Evolutionary conservation across 2,888 invertebrate genomes (phyloP).

Genomic region (Tyria jacobaeae): DNA sequence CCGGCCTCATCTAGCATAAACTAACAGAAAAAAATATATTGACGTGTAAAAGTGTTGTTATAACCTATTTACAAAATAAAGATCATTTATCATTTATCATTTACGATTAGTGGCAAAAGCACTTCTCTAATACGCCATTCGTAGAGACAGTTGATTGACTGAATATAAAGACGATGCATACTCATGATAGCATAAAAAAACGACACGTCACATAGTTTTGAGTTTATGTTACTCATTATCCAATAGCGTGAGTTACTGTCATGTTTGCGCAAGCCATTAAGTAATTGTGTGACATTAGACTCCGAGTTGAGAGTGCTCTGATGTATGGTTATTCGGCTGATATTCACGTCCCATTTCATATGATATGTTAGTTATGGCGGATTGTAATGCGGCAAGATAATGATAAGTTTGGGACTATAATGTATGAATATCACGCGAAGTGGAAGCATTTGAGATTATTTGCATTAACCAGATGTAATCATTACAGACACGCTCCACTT

Average conservation of each 20-base stretch:
- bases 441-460: background rate
- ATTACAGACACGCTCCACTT: background rate
- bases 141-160: too few relatives aligned
- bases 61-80: too few relatives aligned
- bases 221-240: background rate
- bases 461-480: background rate
- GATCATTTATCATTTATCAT: too few relatives aligned
- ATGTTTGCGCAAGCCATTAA: constrained; percentile 31
- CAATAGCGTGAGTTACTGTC: background rate
- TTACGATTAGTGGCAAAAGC: too few relatives aligned
- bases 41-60: too few relatives aligned
- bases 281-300: constrained; percentile 31
- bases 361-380: constrained; percentile 15
- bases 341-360: constrained; percentile 28
- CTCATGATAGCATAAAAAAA: background rate
- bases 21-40: too few relatives aligned
- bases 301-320: background rate
- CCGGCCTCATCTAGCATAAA: too few relatives aligned
- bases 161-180: too few relatives aligned
- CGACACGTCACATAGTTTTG: background rate
- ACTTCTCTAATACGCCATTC: too few relatives aligned
- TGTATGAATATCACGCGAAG: constrained; percentile 1
- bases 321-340: constrained; percentile 14
- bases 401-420: background rate
- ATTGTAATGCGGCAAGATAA: background rate